These are phyloP conservation scores for Aerospiza tachiro DNA, from an alignment of 2,797 vertebrate genomes.

Conservation along the genomic window DNA sequence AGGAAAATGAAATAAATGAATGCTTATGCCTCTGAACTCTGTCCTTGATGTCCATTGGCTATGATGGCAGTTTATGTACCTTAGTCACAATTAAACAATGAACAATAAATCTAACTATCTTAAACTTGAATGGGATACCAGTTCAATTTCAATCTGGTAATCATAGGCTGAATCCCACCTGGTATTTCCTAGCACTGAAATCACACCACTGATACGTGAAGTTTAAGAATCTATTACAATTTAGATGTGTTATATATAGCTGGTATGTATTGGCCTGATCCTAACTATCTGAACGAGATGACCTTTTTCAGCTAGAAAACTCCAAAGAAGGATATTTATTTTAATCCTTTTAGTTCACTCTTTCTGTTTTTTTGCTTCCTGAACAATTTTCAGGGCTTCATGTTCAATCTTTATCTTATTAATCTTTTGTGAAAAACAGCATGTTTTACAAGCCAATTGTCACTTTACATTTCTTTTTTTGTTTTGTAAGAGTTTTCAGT, in stretches of 20 bases:
- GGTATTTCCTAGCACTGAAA: background rate
- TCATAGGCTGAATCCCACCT: background rate
- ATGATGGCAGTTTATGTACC: background rate
- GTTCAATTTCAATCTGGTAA: background rate
- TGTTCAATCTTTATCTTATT: background rate
- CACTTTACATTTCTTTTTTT: background rate
- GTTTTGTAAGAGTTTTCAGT: background rate
- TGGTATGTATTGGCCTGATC: background rate
- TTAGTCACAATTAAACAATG: background rate
- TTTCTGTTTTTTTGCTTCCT: background rate
- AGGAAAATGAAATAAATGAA: background rate
- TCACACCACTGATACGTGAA: background rate
- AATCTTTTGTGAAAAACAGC: background rate
- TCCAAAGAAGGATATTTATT: background rate
- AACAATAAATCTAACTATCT: background rate
- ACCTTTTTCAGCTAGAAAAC: background rate
- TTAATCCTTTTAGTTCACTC: background rate
- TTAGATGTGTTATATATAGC: background rate
- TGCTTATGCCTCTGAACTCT: background rate
- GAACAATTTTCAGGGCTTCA: background rate
- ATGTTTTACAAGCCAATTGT: background rate
- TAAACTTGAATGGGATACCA: background rate
- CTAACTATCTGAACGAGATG: background rate
- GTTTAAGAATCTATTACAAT: background rate
- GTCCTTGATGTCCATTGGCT: background rate